These are phyloP conservation scores for Larimichthys crocea DNA, from an alignment of 2,113 vertebrate species.

Conservation along the genomic window DNA sequence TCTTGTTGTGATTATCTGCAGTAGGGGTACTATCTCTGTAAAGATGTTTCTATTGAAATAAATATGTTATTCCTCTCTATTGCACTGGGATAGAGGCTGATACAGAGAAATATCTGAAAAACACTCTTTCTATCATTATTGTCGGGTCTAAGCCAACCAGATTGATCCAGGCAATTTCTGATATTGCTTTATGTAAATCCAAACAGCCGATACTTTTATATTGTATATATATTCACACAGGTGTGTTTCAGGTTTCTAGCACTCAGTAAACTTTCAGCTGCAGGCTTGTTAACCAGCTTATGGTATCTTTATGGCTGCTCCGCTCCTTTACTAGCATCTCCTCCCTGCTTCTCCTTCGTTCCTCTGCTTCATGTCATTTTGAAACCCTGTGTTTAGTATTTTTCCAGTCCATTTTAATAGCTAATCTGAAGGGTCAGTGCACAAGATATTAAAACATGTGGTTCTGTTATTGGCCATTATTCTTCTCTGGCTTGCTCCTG, in stretches of 20 bases:
- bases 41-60: not conserved
- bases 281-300: not conserved
- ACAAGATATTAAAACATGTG: slow-evolving; percentile 29
- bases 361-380: slow-evolving; percentile 3
- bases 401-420: not conserved
- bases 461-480: slow-evolving; percentile 30
- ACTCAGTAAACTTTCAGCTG: slow-evolving; percentile 12
- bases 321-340: not conserved
- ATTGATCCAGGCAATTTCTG: not conserved
- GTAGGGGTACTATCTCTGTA: not conserved
- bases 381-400: slow-evolving; percentile 23
- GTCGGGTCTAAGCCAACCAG: not conserved
- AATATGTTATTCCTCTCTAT: not conserved
- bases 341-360: not conserved
- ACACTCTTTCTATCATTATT: too few species aligned
- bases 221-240: not conserved
- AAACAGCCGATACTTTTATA: not conserved
- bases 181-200: not conserved
- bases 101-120: not conserved
- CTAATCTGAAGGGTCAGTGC: slow-evolving; percentile 21
- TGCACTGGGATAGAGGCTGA: not conserved
- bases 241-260: not conserved
- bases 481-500: not conserved
- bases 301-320: not conserved
- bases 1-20: slow-evolving; percentile 4